These are phyloP conservation scores for Chloroclystis v-ata DNA, from an alignment of 2,888 invertebrate genomes.

Conservation along the genomic window DNA sequence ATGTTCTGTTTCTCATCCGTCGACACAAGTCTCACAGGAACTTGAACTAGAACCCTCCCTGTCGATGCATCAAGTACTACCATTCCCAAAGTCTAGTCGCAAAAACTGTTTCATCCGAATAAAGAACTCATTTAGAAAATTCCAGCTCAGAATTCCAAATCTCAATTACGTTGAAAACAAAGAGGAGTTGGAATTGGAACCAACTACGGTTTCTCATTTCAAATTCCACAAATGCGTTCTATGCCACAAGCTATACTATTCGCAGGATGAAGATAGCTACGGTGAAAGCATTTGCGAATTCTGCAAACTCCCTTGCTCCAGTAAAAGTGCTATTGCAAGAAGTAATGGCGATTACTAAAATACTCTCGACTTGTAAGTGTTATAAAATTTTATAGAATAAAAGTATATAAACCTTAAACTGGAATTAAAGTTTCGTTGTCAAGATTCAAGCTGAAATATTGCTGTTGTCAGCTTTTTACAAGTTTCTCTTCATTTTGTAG, in stretches of 20 bases:
- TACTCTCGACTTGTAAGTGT: background rate
- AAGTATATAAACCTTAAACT: background rate
- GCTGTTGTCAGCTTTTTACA: too few relatives aligned
- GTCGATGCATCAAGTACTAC: conserved; percentile 62
- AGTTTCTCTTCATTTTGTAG: background rate
- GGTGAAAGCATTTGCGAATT: conserved; percentile 44
- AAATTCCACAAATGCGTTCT: conserved; percentile 53
- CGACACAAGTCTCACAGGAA: conserved; percentile 12
- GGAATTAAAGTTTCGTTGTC: background rate
- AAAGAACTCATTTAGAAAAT: conserved; percentile 45
- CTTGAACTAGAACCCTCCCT: conserved; percentile 35
- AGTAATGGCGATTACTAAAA: background rate
- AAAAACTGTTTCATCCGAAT: conserved; percentile 49
- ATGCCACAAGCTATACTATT: conserved; percentile 32
- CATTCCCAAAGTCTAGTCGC: conserved; percentile 57
- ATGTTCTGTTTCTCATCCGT: conserved; percentile 13
- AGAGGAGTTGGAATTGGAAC: conserved; percentile 37
- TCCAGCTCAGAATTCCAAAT: conserved; percentile 9
- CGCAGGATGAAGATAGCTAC: conserved; percentile 31
- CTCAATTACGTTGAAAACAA: conserved; percentile 2
- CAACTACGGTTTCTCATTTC: conserved; percentile 47
- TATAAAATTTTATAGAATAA: background rate
- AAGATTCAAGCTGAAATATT: too few relatives aligned
- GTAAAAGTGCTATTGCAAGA: conserved; percentile 5
- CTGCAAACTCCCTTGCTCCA: conserved; percentile 18